Conservation (phyloP, 2,113 vertebrate genomes). For the Pteropus alecto region DNA sequence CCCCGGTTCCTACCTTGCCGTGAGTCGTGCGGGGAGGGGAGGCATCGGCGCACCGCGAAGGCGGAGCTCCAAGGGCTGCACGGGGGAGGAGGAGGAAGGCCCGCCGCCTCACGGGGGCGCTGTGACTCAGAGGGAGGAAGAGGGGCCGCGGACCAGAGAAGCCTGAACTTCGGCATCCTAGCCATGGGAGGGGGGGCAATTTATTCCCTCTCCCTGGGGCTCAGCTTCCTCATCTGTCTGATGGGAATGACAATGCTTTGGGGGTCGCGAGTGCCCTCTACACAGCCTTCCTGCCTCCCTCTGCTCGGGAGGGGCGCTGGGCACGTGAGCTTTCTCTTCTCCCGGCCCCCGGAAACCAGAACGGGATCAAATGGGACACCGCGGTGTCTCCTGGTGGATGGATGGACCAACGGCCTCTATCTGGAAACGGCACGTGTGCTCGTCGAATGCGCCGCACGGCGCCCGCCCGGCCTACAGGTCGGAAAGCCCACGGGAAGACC, state of each 20-base stretch:
- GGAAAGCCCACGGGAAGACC: neutral
- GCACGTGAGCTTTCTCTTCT: neutral
- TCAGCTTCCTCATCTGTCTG: constrained; percentile 25
- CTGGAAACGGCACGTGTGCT: neutral
- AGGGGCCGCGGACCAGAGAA: neutral
- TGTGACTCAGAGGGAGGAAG: neutral
- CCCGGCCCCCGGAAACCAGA: neutral
- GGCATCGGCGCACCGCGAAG: neutral
- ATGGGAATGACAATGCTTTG: neutral
- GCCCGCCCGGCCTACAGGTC: neutral
- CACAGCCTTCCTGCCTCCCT: neutral
- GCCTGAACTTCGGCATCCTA: neutral
- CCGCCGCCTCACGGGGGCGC: neutral
- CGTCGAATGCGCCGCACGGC: neutral
- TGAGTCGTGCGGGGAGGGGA: neutral
- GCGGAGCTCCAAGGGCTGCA: neutral
- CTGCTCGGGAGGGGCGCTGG: neutral
- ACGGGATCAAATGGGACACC: neutral
- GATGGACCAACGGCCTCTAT: neutral
- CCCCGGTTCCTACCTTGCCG: neutral
- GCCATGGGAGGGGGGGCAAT: neutral
- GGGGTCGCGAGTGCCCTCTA: neutral
- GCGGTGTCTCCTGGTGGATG: neutral
- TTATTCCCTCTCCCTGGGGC: neutral
- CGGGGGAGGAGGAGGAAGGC: neutral